Percentiles rank a stretch among this genome's conserved stretches.
phyloP scores from a whole-genome alignment of 2,888 invertebrate genomes.

The Nipponacmea schrenckii region DNA sequence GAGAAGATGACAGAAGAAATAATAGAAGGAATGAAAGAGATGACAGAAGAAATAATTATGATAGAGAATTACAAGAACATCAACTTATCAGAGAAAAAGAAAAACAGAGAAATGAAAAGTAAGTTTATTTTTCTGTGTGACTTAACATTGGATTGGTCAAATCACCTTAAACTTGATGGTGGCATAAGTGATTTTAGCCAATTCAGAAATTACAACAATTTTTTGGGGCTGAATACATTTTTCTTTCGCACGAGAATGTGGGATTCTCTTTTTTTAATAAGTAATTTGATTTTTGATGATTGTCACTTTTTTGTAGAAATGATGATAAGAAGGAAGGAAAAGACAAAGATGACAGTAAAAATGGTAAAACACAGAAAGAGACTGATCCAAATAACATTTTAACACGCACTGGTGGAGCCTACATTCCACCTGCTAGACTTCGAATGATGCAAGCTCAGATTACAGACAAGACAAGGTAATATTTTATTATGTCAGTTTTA shows the following conservation, averaged over 20 bases:
- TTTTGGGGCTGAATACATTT: too few relatives aligned
- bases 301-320: too few relatives aligned
- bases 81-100: conserved; percentile 7
- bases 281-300: too few relatives aligned
- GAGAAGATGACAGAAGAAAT: conserved; percentile 15
- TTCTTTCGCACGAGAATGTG: too few relatives aligned
- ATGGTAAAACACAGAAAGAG: background rate
- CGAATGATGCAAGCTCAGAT: conserved; percentile 95
- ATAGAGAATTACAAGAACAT: conserved; percentile 7
- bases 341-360: conserved; percentile 4
- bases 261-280: too few relatives aligned
- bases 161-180: too few relatives aligned
- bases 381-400: background rate
- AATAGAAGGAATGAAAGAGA: conserved; percentile 16
- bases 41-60: conserved; percentile 12
- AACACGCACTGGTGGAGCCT: conserved; percentile 74
- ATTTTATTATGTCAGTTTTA: background rate
- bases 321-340: background rate
- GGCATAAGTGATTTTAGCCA: too few relatives aligned
- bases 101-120: conserved; percentile 3
- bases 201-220: too few relatives aligned
- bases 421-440: conserved; percentile 96
- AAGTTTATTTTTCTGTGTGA: background rate
- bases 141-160: too few relatives aligned
- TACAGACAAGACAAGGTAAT: conserved; percentile 83